phyloP scores from a whole-genome alignment of 2,113 vertebrate genomes.

The Hydropotes inermis region DNA sequence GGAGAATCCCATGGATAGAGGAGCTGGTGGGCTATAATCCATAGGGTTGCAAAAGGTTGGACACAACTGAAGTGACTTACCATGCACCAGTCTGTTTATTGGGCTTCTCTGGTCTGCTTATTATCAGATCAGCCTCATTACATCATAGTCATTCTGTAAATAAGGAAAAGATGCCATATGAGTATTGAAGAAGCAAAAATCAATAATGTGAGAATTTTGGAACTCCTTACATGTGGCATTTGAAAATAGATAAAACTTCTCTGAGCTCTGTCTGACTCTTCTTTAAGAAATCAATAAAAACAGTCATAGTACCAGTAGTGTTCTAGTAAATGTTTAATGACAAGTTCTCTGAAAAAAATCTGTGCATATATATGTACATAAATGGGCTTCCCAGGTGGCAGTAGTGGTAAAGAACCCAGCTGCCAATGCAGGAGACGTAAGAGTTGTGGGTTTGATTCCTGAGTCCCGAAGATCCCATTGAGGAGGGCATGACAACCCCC shows the following conservation, averaged over 20 bases:
- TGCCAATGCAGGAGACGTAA: neutral
- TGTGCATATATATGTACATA: neutral
- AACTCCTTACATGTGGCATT: neutral
- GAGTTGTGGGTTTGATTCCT: neutral
- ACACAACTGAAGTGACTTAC: neutral
- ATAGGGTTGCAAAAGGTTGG: neutral
- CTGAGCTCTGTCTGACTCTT: neutral
- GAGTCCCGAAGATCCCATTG: neutral
- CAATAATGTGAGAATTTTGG: neutral
- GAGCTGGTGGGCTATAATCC: neutral
- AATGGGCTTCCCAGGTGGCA: neutral
- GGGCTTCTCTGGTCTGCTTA: neutral
- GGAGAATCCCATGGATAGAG: neutral
- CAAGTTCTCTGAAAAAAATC: neutral
- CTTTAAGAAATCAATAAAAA: neutral
- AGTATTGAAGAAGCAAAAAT: neutral
- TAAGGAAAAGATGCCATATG: neutral
- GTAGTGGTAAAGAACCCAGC: neutral
- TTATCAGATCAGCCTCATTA: neutral
- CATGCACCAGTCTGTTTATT: neutral
- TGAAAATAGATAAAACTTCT: neutral
- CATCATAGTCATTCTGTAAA: neutral
- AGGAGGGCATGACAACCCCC: neutral
- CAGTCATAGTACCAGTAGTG: neutral
- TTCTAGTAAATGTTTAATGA: neutral